phyloP scores from a whole-genome alignment of 2,113 vertebrate genomes.

The Pithys albifrons region DNA sequence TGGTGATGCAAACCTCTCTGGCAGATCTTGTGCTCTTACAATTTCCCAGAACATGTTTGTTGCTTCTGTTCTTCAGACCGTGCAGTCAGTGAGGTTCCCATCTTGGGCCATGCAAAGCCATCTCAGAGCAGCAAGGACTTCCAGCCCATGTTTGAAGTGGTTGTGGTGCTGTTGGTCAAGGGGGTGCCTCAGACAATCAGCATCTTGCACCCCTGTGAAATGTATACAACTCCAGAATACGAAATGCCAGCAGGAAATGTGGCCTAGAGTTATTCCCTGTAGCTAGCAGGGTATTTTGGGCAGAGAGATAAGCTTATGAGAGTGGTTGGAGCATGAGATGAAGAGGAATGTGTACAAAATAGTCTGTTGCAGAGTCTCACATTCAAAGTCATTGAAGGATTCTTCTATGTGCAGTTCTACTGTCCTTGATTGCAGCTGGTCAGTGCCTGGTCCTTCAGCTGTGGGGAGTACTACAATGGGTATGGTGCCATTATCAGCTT shows the following conservation, averaged over 20 bases:
- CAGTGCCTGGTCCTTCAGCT: not conserved
- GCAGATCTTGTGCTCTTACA: not conserved
- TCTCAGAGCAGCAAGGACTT: not conserved
- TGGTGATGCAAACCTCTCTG: not conserved
- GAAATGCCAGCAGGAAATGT: not conserved
- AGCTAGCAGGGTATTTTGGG: not conserved
- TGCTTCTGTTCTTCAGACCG: not conserved
- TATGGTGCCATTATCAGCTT: not conserved
- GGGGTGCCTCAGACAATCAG: not conserved
- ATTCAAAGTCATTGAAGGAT: not conserved
- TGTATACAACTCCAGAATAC: not conserved
- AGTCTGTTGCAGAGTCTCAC: not conserved
- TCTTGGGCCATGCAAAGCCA: not conserved
- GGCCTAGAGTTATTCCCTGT: not conserved
- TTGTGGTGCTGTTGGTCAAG: not conserved
- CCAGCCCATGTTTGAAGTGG: not conserved
- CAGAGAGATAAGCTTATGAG: not conserved
- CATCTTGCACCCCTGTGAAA: not conserved
- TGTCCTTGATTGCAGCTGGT: not conserved
- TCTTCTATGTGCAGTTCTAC: not conserved
- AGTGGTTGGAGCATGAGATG: not conserved
- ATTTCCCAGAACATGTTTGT: not conserved
- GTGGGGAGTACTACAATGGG: not conserved
- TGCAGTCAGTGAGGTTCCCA: not conserved
- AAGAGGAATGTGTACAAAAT: not conserved